Conservation (phyloP, 64 coral and sea anemone genomes). For the Dendrophyllia cribrosa region DNA sequence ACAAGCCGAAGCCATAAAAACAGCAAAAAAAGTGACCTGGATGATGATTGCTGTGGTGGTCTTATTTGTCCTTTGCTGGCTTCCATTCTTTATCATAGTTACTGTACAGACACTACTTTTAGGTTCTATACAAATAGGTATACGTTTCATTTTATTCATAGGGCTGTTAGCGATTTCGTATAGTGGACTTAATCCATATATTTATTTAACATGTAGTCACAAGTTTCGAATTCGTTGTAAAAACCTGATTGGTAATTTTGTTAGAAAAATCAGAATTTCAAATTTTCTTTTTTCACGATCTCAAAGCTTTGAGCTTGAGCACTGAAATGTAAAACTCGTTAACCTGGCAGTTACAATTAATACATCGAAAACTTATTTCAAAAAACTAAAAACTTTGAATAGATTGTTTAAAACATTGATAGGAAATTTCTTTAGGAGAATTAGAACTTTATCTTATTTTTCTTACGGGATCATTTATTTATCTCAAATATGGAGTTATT, state of each 20-base stretch:
- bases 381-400: too few species aligned
- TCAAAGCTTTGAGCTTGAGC: not conserved
- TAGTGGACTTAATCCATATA: not conserved
- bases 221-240: not conserved
- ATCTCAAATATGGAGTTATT: too few species aligned
- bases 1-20: not conserved
- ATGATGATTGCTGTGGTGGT: slow-evolving; percentile 16
- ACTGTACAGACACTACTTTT: not conserved
- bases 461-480: too few species aligned
- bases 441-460: too few species aligned
- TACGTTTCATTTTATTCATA: not conserved
- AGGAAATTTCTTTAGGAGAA: too few species aligned
- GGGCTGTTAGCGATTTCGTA: not conserved
- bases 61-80: not conserved
- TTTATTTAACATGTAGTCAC: not conserved
- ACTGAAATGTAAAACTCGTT: not conserved
- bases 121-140: not conserved
- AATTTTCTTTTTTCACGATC: not conserved
- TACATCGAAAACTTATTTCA: too few species aligned
- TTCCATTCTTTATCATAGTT: not conserved
- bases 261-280: not conserved
- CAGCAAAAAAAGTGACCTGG: not conserved
- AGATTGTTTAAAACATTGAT: too few species aligned
- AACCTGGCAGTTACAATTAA: too few species aligned
- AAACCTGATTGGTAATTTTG: not conserved